A percentile compares a stretch with the other conserved stretches of the same genome.
These are phyloP conservation scores for Alligator mississippiensis DNA, from an alignment of 2,113 vertebrate species.

Conservation along the genomic window DNA sequence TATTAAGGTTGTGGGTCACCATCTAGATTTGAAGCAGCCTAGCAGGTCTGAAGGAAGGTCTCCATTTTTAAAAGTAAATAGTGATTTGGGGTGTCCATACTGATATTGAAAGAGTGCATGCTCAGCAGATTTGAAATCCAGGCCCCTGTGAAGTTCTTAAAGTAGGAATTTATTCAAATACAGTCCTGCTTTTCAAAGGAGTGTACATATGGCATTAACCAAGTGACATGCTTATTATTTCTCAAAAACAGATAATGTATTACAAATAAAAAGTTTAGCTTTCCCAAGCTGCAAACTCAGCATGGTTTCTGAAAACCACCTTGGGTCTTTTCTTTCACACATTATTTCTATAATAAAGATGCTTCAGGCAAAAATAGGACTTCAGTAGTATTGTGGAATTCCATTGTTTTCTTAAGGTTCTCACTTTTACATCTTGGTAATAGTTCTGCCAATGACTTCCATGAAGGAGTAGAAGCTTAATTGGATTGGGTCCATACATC, in stretches of 20 bases:
- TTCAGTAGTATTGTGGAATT: not conserved
- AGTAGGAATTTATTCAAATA: not conserved
- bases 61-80: not conserved
- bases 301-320: not conserved
- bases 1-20: not conserved
- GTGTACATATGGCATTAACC: not conserved
- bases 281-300: not conserved
- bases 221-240: rapidly evolving
- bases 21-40: not conserved
- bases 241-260: not conserved
- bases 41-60: not conserved
- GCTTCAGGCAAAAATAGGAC: not conserved
- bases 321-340: rapidly evolving
- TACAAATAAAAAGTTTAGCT: not conserved
- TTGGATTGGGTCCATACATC: rapidly evolving
- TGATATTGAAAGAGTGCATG: not conserved
- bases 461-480: not conserved
- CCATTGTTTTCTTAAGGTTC: not conserved
- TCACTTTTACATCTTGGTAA: not conserved
- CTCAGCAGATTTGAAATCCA: not conserved
- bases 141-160: too few species aligned
- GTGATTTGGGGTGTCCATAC: rapidly evolving
- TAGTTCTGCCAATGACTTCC: not conserved
- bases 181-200: not conserved
- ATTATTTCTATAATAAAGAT: not conserved